Evolutionary conservation across 1,140 invertebrate genomes (phyloP), one percentile per base, ranked within the genome.

Genomic region (Gonatopus flavifemur): DNA sequence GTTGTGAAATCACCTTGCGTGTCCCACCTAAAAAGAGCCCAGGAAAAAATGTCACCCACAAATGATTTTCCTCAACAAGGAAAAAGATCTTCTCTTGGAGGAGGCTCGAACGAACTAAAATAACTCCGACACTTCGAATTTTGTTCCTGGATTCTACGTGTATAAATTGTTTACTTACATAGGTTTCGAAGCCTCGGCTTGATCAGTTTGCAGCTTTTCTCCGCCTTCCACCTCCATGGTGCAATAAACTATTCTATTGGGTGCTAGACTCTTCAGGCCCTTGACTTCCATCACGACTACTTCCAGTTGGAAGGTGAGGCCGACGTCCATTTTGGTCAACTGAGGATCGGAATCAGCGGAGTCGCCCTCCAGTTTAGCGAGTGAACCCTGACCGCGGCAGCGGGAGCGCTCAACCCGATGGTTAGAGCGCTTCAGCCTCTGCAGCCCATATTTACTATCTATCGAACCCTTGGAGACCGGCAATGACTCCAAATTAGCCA

Each of bases 211-310:
- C 30, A 99, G 80, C 77, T 99, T 99, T 71, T 98, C 95, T 31
- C 95, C 94, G 47, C 91, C 91, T 78, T 99, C 96, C 1, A 98
- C 95, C 82, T 99, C 97, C 98, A 99, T 99, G 18, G 96, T 99
- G 77, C 98, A 99, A 80, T 99, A 99, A 22, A 99, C 96, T 66
- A 99, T 98, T 69, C 96, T 86, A 82, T 96, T 98, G 12, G 94
- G 89, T 57, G 95, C 89, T 58, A 99, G 80, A 25, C 94, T 96
- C 78, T 98, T 98, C 32, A 99, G 82, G 52, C 95, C 95, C 79
- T 98, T 96, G 37, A 99, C 96, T 82, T 99, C 97, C 89, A 98
- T 97, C 30, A 99, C 96, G 66, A 79, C 82, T 80, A 98, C 94
- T 87, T 98, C 96, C 49, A 98, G 82, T 72, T 94, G 91, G 81